Percentiles rank a stretch among this genome's conserved stretches.
Conservation (phyloP, 2,797 vertebrate genomes). For the Emydoidea blandingii region DNA sequence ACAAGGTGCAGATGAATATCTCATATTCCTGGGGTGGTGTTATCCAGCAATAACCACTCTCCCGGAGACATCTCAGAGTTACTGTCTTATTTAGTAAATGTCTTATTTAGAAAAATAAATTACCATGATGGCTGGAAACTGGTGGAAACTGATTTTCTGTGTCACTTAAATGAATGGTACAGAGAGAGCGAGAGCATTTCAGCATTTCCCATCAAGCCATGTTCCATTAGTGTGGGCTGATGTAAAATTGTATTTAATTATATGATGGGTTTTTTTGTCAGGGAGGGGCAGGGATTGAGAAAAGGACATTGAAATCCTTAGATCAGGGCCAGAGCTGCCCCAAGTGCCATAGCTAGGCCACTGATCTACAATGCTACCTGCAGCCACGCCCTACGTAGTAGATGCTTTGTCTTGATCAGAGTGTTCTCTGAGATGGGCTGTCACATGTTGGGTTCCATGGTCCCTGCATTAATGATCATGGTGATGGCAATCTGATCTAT, state of each 20-base stretch:
- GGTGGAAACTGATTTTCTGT: conserved; percentile 28
- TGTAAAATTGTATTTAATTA: conserved; percentile 44
- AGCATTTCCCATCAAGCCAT: conserved; percentile 44
- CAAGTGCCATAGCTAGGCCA: not conserved
- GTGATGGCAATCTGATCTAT: not conserved
- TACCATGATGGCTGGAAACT: conserved; percentile 61
- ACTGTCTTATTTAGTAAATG: conserved; percentile 50
- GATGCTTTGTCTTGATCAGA: not conserved
- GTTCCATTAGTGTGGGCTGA: conserved; percentile 47
- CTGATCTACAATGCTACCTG: not conserved
- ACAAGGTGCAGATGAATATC: conserved; percentile 33
- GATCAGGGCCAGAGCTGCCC: not conserved
- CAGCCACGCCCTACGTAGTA: fast-evolving
- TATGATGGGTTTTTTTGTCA: not conserved
- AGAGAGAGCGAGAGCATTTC: conserved; percentile 42
- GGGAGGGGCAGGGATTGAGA: not conserved
- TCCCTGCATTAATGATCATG: fast-evolving
- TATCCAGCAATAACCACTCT: conserved; percentile 57
- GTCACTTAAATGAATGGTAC: conserved; percentile 70
- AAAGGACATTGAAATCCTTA: not conserved
- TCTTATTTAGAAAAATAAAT: conserved; percentile 75
- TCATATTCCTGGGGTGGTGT: conserved; percentile 16
- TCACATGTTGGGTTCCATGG: not conserved
- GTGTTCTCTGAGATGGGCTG: not conserved
- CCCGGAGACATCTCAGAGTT: conserved; percentile 57